Evolutionary conservation across 2,888 invertebrate genomes (phyloP), one percentile per base, ranked within the genome.

Genomic region (Drosophila putrida): DNA sequence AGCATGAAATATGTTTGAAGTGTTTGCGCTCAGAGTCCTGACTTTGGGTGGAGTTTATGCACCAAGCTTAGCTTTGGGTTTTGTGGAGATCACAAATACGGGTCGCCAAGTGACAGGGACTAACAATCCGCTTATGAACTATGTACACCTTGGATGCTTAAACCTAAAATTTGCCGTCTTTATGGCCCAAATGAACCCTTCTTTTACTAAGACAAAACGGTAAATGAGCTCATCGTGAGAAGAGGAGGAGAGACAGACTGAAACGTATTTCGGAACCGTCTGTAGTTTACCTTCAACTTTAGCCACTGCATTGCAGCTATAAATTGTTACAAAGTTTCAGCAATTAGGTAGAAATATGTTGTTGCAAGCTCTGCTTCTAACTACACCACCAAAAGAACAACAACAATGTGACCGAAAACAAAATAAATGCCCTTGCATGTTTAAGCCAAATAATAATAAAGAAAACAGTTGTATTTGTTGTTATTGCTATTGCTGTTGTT

Each of bases 401-500:
- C 44, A 53, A 63, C 44, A 57, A 73, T 62, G 47, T 71, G 82
- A 78, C 31, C 43, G 60, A 38, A 51, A 66, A 53, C 57, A 75
- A 76, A 77, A 83, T 81, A 83, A 81, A 80, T 81, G 72, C 75
- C 54, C 73, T 81, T 83, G 86, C 84, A 84, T 84, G 86, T 74
- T 83, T 51, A 74, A 70, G 75, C 74, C 75, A 83, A 83, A 83
- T 84, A 77, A 81, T 72, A 85, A 63, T 70, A 79, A 77, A 72
- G 73, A 75, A 84, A 83, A 68, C 57, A 64, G 59, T 50, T 74
- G 71, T 49, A 51, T 68, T 65, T 75, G 59, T 51, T 55, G 39
- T 60, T 70, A 70, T 66, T 65, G 41, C 49, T 69, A 11, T 43
- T 43, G 6, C 2, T 20, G 2, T 3, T 20, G 3, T 20, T 20